Evolutionary conservation across 2,888 invertebrate genomes (phyloP).

Genomic region (Euclidia mi): DNA sequence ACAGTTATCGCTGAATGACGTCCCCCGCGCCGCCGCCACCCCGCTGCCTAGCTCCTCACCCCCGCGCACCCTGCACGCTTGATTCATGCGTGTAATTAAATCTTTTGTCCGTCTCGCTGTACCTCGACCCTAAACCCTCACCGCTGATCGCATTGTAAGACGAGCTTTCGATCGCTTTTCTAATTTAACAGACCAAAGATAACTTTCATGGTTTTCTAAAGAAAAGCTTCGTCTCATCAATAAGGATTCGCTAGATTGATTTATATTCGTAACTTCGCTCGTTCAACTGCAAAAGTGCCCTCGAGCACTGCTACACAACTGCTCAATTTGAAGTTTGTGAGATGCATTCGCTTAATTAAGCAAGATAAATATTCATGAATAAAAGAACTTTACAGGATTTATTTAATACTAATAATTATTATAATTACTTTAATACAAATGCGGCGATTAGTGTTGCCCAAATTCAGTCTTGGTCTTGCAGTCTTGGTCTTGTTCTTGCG

Average conservation of each 20-base stretch:
- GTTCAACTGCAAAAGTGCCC: slow-evolving; percentile 22
- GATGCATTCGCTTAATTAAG: neutral
- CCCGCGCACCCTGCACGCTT: slow-evolving; percentile 73
- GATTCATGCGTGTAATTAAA: slow-evolving; percentile 90
- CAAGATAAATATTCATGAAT: too few species aligned
- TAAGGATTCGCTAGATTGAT: slow-evolving; percentile 76
- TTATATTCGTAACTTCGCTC: slow-evolving; percentile 56
- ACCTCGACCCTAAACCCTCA: slow-evolving; percentile 70
- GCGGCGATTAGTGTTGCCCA: too few species aligned
- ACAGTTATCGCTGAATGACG: slow-evolving; percentile 72
- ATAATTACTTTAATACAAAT: too few species aligned
- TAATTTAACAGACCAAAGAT: slow-evolving; percentile 74
- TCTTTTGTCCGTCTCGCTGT: slow-evolving; percentile 84
- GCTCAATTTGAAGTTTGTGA: neutral
- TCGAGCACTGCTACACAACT: slow-evolving; percentile 13
- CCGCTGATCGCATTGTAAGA: slow-evolving; percentile 76
- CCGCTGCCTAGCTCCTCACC: slow-evolving; percentile 56
- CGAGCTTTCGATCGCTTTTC: slow-evolving; percentile 73
- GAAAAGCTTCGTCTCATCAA: slow-evolving; percentile 72
- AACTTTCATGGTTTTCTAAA: slow-evolving; percentile 57
- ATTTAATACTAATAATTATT: too few species aligned
- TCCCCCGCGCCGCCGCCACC: too few species aligned
- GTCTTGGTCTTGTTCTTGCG: too few species aligned
- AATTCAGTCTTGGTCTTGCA: too few species aligned
- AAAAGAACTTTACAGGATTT: too few species aligned